Base-by-base conservation (phyloP, 2,888 invertebrate genomes). In the Agriopis marginaria region DNA sequence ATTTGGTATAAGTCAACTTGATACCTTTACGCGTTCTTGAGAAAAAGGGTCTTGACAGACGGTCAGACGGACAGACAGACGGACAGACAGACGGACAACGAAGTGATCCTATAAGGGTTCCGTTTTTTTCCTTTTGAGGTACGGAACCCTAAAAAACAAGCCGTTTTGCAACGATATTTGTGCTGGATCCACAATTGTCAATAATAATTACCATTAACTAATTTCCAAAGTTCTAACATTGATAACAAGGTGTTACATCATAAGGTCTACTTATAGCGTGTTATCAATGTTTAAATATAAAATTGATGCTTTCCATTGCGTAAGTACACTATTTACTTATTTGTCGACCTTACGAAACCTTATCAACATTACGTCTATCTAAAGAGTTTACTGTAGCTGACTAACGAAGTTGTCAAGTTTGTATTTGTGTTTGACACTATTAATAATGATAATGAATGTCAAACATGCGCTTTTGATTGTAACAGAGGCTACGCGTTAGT, bases 341-440 rank as follows among this genome's bases (percentile, higher is more conserved):
- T 60, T 55, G 49, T 10, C 40, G 40, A 66, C 54, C 32, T 64
- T 56, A 58, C 42, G 0, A 66, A 47, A 53, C 44, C 53, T 66
- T 55, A 66, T 60, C 66, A 66, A 42, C 23, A 54, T 53, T 39
- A 42, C 14, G 42, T 62, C 12, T 56, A 39, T 40, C 11, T 10
- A 53, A 59, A 10, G 3, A 60, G 39, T 14, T 59, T 39, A 39
- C 40, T 14, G 10, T 42, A 5, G 14, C 32, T 32, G 53, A 32
- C 40, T 40, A 39, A 55, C 9, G 9, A 54, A 54, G 40, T 55
- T 3, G 32, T 32, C 32, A 32, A 55, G 14, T 40, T 7, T 14
- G 40, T 40, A 9, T 42, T 39, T 40, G 54, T 39, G 39, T 39
- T 54, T 54, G 6, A 40, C 54, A 40, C 14, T 55, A 55, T 55